Percentiles rank a stretch among this genome's conserved stretches.
These are phyloP conservation scores for Mystacornis crossleyi DNA, from an alignment of 2,113 vertebrate species.

Conservation along the genomic window DNA sequence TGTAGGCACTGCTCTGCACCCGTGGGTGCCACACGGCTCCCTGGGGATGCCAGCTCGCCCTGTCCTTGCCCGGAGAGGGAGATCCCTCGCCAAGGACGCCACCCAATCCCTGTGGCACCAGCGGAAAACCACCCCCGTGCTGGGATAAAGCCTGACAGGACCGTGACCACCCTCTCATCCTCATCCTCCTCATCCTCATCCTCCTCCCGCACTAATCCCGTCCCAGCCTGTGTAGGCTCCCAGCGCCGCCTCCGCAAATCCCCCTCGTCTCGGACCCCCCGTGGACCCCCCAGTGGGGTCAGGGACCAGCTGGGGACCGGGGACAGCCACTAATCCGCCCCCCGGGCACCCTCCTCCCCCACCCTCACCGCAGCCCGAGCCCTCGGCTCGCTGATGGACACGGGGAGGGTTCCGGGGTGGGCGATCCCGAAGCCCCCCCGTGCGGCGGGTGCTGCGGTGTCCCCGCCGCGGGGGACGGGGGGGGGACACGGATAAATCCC, in stretches of 20 bases:
- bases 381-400: rapidly evolving
- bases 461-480: not conserved
- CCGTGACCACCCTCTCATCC: not conserved
- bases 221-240: not conserved
- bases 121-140: rapidly evolving
- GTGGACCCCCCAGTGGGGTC: rapidly evolving
- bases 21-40: rapidly evolving
- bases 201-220: not conserved
- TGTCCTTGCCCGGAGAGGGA: not conserved
- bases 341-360: too few relatives aligned
- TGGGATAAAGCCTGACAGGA: not conserved
- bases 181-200: not conserved
- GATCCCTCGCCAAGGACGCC: rapidly evolving
- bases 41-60: rapidly evolving
- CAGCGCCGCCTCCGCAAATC: not conserved
- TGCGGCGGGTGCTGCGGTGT: rapidly evolving
- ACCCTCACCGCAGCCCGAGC: not conserved
- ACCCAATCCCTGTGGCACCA: not conserved
- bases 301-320: not conserved
- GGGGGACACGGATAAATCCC: not conserved
- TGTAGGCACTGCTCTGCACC: not conserved
- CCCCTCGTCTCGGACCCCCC: not conserved
- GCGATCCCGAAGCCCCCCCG: not conserved
- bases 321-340: not conserved
- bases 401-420: not conserved